phyloP scores from a whole-genome alignment of 2,797 vertebrate genomes.

The Morus bassanus region DNA sequence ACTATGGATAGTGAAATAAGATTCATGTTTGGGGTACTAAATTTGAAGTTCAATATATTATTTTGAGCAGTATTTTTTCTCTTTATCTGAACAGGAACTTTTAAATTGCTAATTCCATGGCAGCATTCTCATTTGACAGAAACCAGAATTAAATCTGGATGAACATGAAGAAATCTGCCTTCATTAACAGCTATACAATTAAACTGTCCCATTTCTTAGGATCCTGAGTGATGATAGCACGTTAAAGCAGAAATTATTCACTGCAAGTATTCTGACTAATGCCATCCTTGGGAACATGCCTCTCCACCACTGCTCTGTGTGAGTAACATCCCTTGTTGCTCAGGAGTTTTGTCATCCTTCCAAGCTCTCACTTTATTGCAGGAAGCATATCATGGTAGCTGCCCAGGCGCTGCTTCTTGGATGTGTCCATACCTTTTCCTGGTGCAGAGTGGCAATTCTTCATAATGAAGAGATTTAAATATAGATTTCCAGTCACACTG shows the following conservation, averaged over 20 bases:
- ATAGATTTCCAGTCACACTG: background rate
- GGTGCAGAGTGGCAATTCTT: background rate
- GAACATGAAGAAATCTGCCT: background rate
- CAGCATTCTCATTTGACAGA: background rate
- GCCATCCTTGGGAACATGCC: background rate
- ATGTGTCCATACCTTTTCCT: fast-evolving
- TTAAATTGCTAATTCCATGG: background rate
- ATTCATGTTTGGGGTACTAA: background rate
- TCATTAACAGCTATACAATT: constrained; percentile 35
- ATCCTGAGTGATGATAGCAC: background rate
- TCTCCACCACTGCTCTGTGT: background rate
- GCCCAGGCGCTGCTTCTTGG: background rate
- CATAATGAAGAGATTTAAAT: background rate
- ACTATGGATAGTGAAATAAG: background rate
- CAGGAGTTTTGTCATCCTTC: background rate
- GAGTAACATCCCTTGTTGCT: background rate
- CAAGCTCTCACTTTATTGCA: background rate
- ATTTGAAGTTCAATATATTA: background rate
- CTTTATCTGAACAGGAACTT: background rate
- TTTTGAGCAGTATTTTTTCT: background rate
- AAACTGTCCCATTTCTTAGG: background rate
- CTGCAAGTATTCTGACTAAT: background rate
- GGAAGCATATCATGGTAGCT: background rate
- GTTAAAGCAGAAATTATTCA: constrained; percentile 1
- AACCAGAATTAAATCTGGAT: constrained; percentile 9